Evolutionary conservation across 2,888 invertebrate genomes (phyloP).

Genomic region (Rhimphoctona megacephalus): DNA sequence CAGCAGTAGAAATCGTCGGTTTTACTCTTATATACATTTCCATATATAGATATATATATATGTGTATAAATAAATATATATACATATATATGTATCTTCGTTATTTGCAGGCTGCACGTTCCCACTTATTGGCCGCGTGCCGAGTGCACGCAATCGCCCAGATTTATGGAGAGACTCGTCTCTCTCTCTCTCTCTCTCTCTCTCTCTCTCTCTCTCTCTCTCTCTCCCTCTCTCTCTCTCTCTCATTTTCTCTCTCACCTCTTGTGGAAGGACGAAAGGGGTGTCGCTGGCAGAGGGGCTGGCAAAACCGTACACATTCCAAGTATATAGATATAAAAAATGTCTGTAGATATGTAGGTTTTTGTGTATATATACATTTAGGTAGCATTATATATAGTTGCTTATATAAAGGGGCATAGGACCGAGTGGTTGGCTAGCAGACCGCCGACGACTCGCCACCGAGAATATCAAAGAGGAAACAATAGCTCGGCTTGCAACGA

Average conservation of each 20-base stretch:
- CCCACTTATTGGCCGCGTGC: constrained; percentile 78
- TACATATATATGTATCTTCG: constrained; percentile 1
- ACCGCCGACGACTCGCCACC: constrained; percentile 72
- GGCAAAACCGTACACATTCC: constrained; percentile 40
- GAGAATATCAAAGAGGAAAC: constrained; percentile 75
- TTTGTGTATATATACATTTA: not conserved
- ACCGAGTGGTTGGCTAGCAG: constrained; percentile 67
- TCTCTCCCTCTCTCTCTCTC: too few relatives aligned
- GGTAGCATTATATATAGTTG: not conserved
- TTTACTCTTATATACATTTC: constrained; percentile 26
- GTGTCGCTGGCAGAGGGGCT: constrained; percentile 38
- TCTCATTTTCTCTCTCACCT: constrained; percentile 37
- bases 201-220: constrained; percentile 21
- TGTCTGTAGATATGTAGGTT: too few relatives aligned
- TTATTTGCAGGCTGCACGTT: constrained; percentile 73
- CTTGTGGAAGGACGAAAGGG: constrained; percentile 38
- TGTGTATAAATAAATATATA: not conserved
- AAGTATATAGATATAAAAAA: constrained; percentile 27
- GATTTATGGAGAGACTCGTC: constrained; percentile 77
- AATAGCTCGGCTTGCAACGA: constrained; percentile 63
- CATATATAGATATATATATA: not conserved
- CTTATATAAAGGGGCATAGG: constrained; percentile 33
- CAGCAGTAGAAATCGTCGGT: constrained; percentile 62
- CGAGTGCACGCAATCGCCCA: constrained; percentile 77
- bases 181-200: constrained; percentile 36